Percentiles rank a stretch among this genome's conserved stretches.
phyloP scores from a whole-genome alignment of 2,113 vertebrate genomes.

The Mungos mungo region DNA sequence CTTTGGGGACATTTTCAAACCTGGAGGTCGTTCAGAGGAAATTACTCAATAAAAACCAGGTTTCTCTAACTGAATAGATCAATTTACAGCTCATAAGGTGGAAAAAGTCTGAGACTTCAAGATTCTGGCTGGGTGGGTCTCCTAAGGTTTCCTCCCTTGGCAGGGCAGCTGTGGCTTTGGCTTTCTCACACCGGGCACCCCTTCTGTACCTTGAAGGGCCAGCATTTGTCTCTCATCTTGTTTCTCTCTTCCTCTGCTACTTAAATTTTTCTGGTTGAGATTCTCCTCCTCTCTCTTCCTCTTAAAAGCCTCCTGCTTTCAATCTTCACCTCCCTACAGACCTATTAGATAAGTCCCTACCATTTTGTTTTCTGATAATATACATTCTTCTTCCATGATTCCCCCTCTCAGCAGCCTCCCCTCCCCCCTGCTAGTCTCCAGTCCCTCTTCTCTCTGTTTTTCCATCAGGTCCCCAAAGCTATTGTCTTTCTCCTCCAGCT shows the following conservation, averaged over 20 bases:
- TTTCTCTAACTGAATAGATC: conserved; percentile 76
- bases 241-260: conserved; percentile 40
- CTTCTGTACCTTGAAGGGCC: conserved; percentile 64
- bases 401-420: neutral
- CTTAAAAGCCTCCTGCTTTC: conserved; percentile 11
- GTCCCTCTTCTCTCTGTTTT: neutral
- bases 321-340: conserved; percentile 50
- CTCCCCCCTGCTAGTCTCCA: neutral
- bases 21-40: conserved; percentile 67
- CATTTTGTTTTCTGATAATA: neutral
- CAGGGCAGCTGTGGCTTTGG: conserved; percentile 66
- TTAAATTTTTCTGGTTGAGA: conserved; percentile 54
- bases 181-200: conserved; percentile 33
- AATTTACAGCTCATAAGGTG: conserved; percentile 75
- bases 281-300: conserved; percentile 49
- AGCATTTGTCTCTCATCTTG: conserved; percentile 63
- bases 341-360: neutral
- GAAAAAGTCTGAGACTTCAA: conserved; percentile 73
- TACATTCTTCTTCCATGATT: neutral
- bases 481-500: neutral
- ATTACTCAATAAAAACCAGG: conserved; percentile 76
- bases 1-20: conserved; percentile 62
- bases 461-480: neutral
- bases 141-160: conserved; percentile 69
- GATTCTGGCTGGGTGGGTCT: conserved; percentile 66